Evolutionary conservation across 2,113 vertebrate genomes (phyloP), one percentile per base, ranked within the genome.

Genomic region (Salvelinus namaycush): DNA sequence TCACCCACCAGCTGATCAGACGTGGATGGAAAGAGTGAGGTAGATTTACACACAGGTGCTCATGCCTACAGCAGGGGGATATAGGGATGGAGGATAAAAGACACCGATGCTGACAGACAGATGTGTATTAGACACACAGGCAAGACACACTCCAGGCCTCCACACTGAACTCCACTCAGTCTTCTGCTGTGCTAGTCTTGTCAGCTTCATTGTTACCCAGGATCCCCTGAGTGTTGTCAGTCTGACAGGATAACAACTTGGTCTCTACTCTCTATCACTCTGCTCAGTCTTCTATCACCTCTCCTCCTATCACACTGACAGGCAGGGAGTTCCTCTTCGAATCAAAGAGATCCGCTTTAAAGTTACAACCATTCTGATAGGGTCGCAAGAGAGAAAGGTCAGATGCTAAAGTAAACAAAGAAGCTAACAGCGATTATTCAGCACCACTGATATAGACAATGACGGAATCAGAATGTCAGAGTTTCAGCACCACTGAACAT

Each of bases 141-240:
- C 71, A 60, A 54, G 16, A 54, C 51, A 54, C 51, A 54, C 16
- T 8, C 8, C n/a, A 70, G 49, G 11, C n/a, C 27, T 59, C 57
- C 67, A 59, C 48, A 57, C 26, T 76, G 68, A 74, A 75, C 49
- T 67, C 24, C 44, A 59, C 73, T 20, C 68, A 13, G 68, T 26
- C 70, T 57, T 79, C 57, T 49, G 68, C 72, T 81, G 71, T 73
- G 77, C 64, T 70, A 73, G 81, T 72, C 75, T 76, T 77, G 77
- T 82, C 79, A 79, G 72, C 49, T 78, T 72, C 49, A 60, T 44
- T 73, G 72, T 51, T 80, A 60, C 72, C 62, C 26, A 75, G 31
- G 60, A 68, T 80, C 83, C 75, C 77, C 60, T 68, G 66, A 68
- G 78, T 80, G 67, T 80, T 73, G 66, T 77, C 39, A 75, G 76